Percentiles rank a stretch among this genome's conserved stretches.
Conservation (phyloP, 2,113 vertebrate genomes). For the Atherinomorus stipes region DNA sequence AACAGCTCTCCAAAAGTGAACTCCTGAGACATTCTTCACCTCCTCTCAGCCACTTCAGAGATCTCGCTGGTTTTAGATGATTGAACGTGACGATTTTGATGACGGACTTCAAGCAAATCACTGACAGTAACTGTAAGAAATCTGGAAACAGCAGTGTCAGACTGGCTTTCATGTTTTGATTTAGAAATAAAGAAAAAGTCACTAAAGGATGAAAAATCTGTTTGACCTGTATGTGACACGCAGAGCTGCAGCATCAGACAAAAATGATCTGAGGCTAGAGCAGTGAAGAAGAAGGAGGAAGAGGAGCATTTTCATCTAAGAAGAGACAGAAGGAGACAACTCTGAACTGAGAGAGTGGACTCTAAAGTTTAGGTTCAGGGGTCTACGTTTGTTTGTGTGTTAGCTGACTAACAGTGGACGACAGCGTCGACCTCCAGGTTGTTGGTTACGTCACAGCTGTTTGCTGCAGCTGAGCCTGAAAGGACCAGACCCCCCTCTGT, state of each 20-base stretch:
- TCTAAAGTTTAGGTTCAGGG: slow-evolving; percentile 54
- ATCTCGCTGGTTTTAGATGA: too few relatives aligned
- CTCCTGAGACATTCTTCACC: too few relatives aligned
- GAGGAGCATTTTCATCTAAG: not conserved
- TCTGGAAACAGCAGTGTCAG: too few relatives aligned
- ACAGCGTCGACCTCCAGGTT: slow-evolving; percentile 29
- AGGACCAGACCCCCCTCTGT: too few relatives aligned
- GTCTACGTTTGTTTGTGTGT: slow-evolving; percentile 3
- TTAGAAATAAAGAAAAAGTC: not conserved
- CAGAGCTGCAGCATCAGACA: too few relatives aligned
- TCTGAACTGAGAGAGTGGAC: not conserved
- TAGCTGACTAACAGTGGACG: slow-evolving; percentile 32
- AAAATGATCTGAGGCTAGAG: not conserved
- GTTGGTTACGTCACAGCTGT: slow-evolving; percentile 8
- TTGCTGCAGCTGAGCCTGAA: not conserved
- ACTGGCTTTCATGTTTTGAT: too few relatives aligned
- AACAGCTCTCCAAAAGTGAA: too few relatives aligned
- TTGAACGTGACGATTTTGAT: too few relatives aligned
- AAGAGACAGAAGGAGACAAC: slow-evolving; percentile 26
- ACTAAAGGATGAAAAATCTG: not conserved
- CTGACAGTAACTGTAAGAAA: too few relatives aligned
- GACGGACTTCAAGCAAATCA: too few relatives aligned
- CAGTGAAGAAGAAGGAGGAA: not conserved
- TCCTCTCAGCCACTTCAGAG: too few relatives aligned
- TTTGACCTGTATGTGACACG: not conserved